phyloP scores from a whole-genome alignment of 2,797 vertebrate species.

The Hydrocynus forskahlii region DNA sequence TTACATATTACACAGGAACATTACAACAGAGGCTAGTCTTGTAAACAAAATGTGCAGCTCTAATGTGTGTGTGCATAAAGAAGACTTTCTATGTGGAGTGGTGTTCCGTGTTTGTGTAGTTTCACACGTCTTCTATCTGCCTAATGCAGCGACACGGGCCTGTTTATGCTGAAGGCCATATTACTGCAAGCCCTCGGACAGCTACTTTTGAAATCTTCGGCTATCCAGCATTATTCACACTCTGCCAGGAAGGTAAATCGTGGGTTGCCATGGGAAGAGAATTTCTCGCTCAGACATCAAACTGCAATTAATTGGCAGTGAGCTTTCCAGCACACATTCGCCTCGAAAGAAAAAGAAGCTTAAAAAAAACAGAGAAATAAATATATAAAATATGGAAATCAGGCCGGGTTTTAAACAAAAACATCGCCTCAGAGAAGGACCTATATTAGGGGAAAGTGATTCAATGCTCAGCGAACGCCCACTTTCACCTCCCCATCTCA shows the following conservation, averaged over 20 bases:
- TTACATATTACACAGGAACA: too few species aligned
- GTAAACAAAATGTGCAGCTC: neutral
- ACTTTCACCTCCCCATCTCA: conserved; percentile 13
- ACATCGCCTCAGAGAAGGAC: neutral
- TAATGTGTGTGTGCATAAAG: neutral
- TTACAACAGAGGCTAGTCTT: too few species aligned
- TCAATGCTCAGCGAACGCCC: neutral
- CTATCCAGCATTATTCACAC: conserved; percentile 1
- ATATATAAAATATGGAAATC: conserved; percentile 24
- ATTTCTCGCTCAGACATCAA: conserved; percentile 20
- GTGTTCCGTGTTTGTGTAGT: too few species aligned
- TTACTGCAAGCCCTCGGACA: neutral
- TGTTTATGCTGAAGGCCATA: neutral
- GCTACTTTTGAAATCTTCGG: neutral
- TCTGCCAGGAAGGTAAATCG: conserved; percentile 21
- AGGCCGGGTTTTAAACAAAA: conserved; percentile 14
- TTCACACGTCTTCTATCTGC: neutral
- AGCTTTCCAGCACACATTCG: conserved; percentile 6
- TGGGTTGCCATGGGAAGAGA: conserved; percentile 40
- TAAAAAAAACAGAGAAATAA: neutral
- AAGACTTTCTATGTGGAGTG: neutral
- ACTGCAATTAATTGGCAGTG: conserved; percentile 39
- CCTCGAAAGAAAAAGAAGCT: neutral
- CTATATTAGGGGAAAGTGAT: conserved; percentile 26
- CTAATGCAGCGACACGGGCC: neutral